Base-by-base conservation (phyloP, 2,888 invertebrate genomes). In the Itoplectis maculator region DNA sequence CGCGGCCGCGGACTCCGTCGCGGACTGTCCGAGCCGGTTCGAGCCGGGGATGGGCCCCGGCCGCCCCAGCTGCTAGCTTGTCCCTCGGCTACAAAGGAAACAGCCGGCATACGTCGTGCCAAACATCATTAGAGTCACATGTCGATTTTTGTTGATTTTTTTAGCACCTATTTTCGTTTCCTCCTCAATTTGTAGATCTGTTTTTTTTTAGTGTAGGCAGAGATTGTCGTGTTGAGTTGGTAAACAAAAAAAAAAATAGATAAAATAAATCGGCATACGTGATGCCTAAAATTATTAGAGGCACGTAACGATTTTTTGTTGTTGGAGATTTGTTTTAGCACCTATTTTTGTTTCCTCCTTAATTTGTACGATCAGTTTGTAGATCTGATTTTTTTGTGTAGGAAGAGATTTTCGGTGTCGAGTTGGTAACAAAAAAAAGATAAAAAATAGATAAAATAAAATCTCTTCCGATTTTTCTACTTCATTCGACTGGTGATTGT, bases 31-130 rank as follows among this genome's bases (percentile, higher is more conserved):
- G 86, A 86, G 18, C n/a, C n/a, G n/a, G 85, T 83, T 79, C 84
- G 87, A 35, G 63, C 65, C 79, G 84, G 82, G 70, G 84, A 81
- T 77, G 84, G 81, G 90, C 89, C 88, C 92, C 91, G 90, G 87
- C 91, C 91, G 90, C 91, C 92, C 92, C 92, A 92, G 88, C 90
- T 89, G 91, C 89, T 89, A 88, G 91, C 89, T 87, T 90, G 89
- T 87, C 87, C 89, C 86, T 91, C 88, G 85, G 89, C 92, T 91
- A 92, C 87, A 91, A 92, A 89, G 89, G 88, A 90, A 90, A 90
- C 88, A 90, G 87, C 89, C 89, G 88, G 87, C 88, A 89, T 88
- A 87, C 87, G 87, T 88, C 86, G 89, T 88, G 88, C 88, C 90
- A 90, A 81, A 76, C 73, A 45, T 70, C 82, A 91, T 91, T 90